These are phyloP conservation scores for Amblyopsis hoosieri DNA, from an alignment of 2,797 vertebrate genomes.

Conservation along the genomic window DNA sequence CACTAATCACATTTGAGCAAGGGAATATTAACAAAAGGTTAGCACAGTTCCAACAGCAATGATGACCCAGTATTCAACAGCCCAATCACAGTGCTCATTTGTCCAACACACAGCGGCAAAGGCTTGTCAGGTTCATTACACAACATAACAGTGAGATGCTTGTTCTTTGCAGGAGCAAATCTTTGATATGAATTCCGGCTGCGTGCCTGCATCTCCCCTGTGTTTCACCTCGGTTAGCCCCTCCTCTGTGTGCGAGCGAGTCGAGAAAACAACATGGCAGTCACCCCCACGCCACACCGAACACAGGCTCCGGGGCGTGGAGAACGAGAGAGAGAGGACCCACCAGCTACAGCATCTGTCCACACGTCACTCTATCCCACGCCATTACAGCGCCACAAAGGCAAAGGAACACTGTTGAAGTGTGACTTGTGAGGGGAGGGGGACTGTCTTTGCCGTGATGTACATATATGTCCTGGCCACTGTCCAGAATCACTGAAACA, in stretches of 20 bases:
- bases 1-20: conserved; percentile 26
- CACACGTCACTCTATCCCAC: conserved; percentile 73
- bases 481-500: conserved; percentile 7
- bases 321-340: conserved; percentile 38
- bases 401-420: conserved; percentile 34
- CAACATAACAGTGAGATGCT: conserved; percentile 8
- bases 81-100: conserved; percentile 3
- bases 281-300: conserved; percentile 22
- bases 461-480: conserved; percentile 12
- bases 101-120: conserved; percentile 4
- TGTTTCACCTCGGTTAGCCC: conserved; percentile 47
- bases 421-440: conserved; percentile 2
- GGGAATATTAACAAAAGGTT: conserved; percentile 33
- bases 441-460: conserved; percentile 8
- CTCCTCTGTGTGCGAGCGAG: conserved; percentile 36
- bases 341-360: conserved; percentile 53
- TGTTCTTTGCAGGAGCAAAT: conserved; percentile 5
- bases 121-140: not conserved
- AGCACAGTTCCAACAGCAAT: conserved; percentile 25
- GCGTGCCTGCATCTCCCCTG: too few species aligned
- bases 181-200: conserved; percentile 1
- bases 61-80: conserved; percentile 31
- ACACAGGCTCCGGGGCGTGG: conserved; percentile 66
- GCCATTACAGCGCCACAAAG: conserved; percentile 69
- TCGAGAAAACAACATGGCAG: conserved; percentile 52